Evolutionary conservation across 2,888 invertebrate species (phyloP).

Genomic region (Hemithea aestivaria): DNA sequence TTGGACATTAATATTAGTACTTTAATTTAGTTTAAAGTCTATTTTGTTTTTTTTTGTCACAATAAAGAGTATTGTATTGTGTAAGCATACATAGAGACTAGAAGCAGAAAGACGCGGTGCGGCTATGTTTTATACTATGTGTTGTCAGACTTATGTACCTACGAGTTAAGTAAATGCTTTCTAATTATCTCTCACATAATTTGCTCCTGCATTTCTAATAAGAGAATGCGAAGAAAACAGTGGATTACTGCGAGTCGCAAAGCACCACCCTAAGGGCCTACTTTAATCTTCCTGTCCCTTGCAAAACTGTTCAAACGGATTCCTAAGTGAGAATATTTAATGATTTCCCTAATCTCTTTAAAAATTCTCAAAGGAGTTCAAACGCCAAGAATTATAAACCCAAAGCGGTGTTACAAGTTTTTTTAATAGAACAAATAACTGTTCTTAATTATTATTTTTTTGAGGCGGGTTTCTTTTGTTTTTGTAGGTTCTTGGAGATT

Average conservation of each 20-base stretch:
- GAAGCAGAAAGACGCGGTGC: too few species aligned
- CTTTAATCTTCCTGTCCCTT: slow-evolving; percentile 70
- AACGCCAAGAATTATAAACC: slow-evolving; percentile 45
- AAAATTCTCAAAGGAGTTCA: slow-evolving; percentile 68
- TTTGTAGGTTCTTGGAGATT: not conserved
- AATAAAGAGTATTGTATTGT: too few species aligned
- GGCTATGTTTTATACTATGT: too few species aligned
- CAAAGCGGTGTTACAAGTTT: slow-evolving; percentile 22
- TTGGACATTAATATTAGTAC: too few species aligned
- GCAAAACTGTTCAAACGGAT: slow-evolving; percentile 38
- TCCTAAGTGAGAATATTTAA: slow-evolving; percentile 68
- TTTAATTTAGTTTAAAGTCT: too few species aligned
- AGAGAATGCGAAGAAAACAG: slow-evolving; percentile 18
- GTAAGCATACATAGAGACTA: too few species aligned
- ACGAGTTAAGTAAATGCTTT: too few species aligned
- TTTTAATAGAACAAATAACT: slow-evolving; percentile 26
- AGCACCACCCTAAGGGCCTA: slow-evolving; percentile 42
- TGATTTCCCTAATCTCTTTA: slow-evolving; percentile 73
- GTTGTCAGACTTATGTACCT: too few species aligned
- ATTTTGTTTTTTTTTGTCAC: too few species aligned
- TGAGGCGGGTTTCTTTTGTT: not conserved
- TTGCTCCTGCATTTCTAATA: slow-evolving; percentile 1
- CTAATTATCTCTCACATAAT: slow-evolving; percentile 6
- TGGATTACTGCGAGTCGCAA: slow-evolving; percentile 19
- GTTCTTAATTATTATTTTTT: slow-evolving; percentile 28